These are phyloP conservation scores for Leptatherina wallacei DNA, from an alignment of 2,797 vertebrate genomes.

Conservation along the genomic window DNA sequence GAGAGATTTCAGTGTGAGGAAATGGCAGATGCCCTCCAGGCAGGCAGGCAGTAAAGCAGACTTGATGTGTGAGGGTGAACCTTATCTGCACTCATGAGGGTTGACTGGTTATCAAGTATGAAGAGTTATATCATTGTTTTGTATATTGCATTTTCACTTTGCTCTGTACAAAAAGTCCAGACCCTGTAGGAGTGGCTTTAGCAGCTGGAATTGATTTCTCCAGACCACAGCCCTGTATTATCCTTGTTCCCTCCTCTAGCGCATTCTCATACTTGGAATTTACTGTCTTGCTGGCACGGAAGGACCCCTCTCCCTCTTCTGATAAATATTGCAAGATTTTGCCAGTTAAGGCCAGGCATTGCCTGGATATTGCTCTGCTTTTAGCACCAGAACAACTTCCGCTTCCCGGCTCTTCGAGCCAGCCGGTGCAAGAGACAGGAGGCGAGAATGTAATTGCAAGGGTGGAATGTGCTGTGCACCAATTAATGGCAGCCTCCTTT, in stretches of 20 bases:
- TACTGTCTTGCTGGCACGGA: slow-evolving; percentile 54
- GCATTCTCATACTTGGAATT: slow-evolving; percentile 49
- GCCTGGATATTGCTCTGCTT: slow-evolving; percentile 80
- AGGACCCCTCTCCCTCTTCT: slow-evolving; percentile 58
- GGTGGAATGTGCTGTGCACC: slow-evolving; percentile 66
- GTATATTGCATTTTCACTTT: slow-evolving; percentile 20
- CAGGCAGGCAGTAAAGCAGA: slow-evolving; percentile 29
- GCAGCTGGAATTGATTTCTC: slow-evolving; percentile 68
- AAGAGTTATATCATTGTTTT: slow-evolving; percentile 15
- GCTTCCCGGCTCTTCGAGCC: slow-evolving; percentile 66
- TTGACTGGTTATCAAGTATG: slow-evolving; percentile 22
- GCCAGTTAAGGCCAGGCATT: slow-evolving; percentile 68
- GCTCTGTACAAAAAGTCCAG: slow-evolving; percentile 31
- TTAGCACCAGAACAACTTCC: slow-evolving; percentile 74
- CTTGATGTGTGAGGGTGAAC: slow-evolving; percentile 32
- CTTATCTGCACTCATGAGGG: slow-evolving; percentile 10
- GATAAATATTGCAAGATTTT: slow-evolving; percentile 78
- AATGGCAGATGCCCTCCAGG: slow-evolving; percentile 43
- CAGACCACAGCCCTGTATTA: slow-evolving; percentile 37
- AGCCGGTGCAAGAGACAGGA: slow-evolving; percentile 61
- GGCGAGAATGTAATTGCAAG: slow-evolving; percentile 71
- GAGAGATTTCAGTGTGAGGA: slow-evolving; percentile 60
- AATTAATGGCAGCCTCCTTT: slow-evolving; percentile 72
- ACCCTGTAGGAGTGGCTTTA: slow-evolving; percentile 44
- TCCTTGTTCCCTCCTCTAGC: slow-evolving; percentile 45